A percentile compares a stretch with the other conserved stretches of the same genome.
Conservation (phyloP, 2,797 vertebrate species). For the Lerista edwardsae region DNA sequence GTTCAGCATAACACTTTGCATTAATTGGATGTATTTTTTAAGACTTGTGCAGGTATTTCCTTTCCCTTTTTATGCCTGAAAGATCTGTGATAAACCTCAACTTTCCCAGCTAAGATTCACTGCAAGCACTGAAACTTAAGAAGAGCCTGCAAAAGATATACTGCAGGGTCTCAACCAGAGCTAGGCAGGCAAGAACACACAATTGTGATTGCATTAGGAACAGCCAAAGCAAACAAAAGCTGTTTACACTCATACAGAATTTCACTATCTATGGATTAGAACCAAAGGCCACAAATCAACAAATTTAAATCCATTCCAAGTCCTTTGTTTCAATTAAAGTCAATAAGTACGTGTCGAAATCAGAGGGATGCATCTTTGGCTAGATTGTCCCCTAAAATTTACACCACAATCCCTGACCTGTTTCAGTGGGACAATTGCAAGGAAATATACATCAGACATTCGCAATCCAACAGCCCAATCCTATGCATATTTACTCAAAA, state of each 20-base stretch:
- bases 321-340: background rate
- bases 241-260: conserved; percentile 15
- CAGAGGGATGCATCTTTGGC: no score
- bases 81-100: conserved; percentile 38
- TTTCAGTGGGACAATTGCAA: background rate
- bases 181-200: conserved; percentile 37
- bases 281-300: background rate
- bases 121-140: conserved; percentile 55
- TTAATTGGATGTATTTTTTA: conserved; percentile 13
- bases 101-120: conserved; percentile 53
- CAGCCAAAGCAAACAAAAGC: conserved; percentile 2
- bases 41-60: conserved; percentile 38
- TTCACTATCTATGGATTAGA: background rate
- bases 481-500: background rate
- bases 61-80: conserved; percentile 35
- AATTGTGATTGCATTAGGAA: conserved; percentile 14
- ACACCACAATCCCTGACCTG: no score
- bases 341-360: background rate
- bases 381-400: background rate
- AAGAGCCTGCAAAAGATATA: conserved; percentile 47
- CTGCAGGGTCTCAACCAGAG: conserved; percentile 43
- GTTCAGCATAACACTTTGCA: conserved; percentile 40
- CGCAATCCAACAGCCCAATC: background rate
- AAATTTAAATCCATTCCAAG: background rate
- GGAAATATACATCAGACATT: background rate